A percentile compares a stretch with the other conserved stretches of the same genome.
These are phyloP conservation scores for Lasioglossum villosulum DNA, from an alignment of 2,888 invertebrate genomes.

Conservation along the genomic window DNA sequence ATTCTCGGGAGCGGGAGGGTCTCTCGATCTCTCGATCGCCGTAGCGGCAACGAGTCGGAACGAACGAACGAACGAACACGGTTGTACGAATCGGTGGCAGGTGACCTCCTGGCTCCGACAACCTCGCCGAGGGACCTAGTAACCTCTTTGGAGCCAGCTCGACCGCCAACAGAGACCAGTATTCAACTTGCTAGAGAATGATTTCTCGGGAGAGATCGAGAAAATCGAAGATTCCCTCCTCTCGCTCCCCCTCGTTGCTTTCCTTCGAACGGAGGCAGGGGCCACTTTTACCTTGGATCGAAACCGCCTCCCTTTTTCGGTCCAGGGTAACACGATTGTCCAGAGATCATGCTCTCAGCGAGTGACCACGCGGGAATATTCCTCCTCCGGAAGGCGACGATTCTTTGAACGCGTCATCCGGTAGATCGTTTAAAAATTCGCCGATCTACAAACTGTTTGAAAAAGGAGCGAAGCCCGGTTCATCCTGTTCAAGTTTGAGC, in stretches of 20 bases:
- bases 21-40: slow-evolving; percentile 35
- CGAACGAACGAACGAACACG: neutral
- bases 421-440: neutral
- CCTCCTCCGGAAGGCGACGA: neutral
- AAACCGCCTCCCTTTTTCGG: slow-evolving; percentile 11
- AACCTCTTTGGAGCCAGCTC: slow-evolving; percentile 54
- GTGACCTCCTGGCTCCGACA: slow-evolving; percentile 39
- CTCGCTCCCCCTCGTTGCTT: neutral
- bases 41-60: neutral
- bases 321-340: neutral
- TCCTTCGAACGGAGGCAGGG: slow-evolving; percentile 4
- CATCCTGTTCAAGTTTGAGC: neutral
- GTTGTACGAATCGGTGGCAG: slow-evolving; percentile 44
- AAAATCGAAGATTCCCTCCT: slow-evolving; percentile 29
- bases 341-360: slow-evolving; percentile 4
- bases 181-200: slow-evolving; percentile 39
- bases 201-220: slow-evolving; percentile 50
- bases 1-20: slow-evolving; percentile 10
- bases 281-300: slow-evolving; percentile 26
- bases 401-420: neutral
- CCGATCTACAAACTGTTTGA: slow-evolving; percentile 18
- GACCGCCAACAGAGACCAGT: slow-evolving; percentile 41
- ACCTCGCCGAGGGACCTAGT: slow-evolving; percentile 59
- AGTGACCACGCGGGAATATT: neutral
- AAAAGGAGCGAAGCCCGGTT: neutral